phyloP scores from a whole-genome alignment of 2,113 vertebrate genomes.

The Rousettus leschenaultii region DNA sequence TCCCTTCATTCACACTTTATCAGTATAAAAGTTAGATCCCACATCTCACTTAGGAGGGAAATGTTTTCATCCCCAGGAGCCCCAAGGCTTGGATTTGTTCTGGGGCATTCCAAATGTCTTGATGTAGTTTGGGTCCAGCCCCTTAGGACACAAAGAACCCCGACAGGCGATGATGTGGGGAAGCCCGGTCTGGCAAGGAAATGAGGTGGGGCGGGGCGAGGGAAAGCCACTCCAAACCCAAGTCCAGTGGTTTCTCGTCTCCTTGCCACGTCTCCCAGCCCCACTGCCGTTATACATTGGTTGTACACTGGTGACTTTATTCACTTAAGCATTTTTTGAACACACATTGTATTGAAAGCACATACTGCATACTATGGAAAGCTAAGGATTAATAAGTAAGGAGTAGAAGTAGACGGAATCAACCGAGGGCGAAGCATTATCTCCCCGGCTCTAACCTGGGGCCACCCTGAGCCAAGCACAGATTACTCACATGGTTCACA shows the following conservation, averaged over 20 bases:
- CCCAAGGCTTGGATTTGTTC: background rate
- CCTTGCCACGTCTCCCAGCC: background rate
- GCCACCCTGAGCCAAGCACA: background rate
- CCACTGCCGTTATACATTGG: fast-evolving
- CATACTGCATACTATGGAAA: background rate
- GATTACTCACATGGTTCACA: background rate
- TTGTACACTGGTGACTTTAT: background rate
- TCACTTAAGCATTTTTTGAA: background rate
- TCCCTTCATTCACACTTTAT: background rate
- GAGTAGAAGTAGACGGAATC: background rate
- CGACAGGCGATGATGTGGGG: background rate
- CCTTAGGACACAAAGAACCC: background rate
- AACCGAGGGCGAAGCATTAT: fast-evolving
- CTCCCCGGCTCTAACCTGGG: no score
- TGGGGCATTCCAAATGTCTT: background rate
- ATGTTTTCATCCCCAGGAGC: background rate
- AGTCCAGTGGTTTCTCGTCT: background rate
- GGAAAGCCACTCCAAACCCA: background rate
- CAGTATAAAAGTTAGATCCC: background rate
- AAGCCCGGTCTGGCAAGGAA: background rate
- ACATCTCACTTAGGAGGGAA: background rate
- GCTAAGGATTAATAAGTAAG: background rate
- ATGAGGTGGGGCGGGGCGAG: fast-evolving
- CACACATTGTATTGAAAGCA: background rate
- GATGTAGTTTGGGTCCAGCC: background rate